Evolutionary conservation across 2,113 vertebrate genomes (phyloP), one percentile per base, ranked within the genome.

Genomic region (Picathartes gymnocephalus): DNA sequence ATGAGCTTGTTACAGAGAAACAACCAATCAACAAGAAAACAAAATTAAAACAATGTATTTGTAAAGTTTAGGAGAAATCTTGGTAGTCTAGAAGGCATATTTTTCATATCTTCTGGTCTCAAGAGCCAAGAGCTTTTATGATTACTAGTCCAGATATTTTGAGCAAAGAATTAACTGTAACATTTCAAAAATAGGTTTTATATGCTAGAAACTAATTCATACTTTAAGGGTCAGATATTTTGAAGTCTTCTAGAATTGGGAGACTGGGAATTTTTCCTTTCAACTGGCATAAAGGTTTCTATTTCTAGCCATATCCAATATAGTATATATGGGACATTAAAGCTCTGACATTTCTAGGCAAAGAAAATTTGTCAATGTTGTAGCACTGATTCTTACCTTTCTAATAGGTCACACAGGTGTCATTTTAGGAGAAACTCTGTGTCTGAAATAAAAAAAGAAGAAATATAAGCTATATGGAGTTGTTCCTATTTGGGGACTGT

Each of bases 321-420:
- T 23, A 74, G 40, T n/a, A 69, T 65, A 85, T 94, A 66, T 50
- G 42, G 50, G 44, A 28, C 65, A 92, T 95, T 91, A 91, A 92
- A 89, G 7, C 28, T 84, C 80, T 93, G 92, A 88, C 88, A 95
- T 95, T 94, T 94, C 65, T 42, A 69, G 93, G 71, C 39, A 79
- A 95, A 86, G 72, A 92, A 92, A 85, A 97, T 91, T 69, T 94
- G 81, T 96, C 78, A 80, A 70, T 70, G 27, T 72, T 39, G 53
- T 72, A 94, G 24, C 65, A 79, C 45, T 42, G 81, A 85, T 72
- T 95, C 85, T 85, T 90, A 76, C 81, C 66, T 95, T 89, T 76
- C 69, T 40, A 92, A 91, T 50, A 92, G 73, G 65, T 89, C 81
- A 91, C 86, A 65, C 35, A 80, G 86, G 70, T 85, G 60, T 85